phyloP scores from a whole-genome alignment of 1,140 invertebrate species.

The Leptinotarsa lineolata region DNA sequence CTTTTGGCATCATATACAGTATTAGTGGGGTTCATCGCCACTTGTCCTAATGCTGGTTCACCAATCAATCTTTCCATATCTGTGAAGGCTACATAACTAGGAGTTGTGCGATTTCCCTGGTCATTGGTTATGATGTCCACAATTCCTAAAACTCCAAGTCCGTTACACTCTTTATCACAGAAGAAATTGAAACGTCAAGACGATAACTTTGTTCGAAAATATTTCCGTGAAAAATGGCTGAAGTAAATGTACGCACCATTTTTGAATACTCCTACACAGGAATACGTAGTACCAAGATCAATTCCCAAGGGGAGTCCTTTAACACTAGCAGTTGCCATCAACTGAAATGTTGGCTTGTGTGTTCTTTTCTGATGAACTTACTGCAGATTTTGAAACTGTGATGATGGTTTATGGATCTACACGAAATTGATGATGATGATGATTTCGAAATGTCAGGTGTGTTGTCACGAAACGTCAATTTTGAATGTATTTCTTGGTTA shows the following conservation, averaged over 20 bases:
- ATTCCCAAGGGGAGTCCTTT: constrained; percentile 64
- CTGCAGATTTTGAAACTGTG: not conserved
- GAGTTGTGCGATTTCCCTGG: constrained; percentile 88
- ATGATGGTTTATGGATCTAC: not conserved
- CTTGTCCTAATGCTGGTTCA: constrained; percentile 80
- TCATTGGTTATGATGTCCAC: constrained; percentile 93
- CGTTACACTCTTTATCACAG: not conserved
- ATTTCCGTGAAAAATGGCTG: too few species aligned
- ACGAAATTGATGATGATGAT: not conserved
- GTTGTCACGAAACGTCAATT: not conserved
- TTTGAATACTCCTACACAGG: constrained; percentile 79
- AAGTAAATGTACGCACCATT: constrained; percentile 62
- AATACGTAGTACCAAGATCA: constrained; percentile 79
- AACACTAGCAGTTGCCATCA: constrained; percentile 15
- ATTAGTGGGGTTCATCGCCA: constrained; percentile 75
- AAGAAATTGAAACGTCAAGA: not conserved
- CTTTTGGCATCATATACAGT: constrained; percentile 67
- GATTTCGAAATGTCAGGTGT: not conserved
- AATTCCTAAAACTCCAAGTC: constrained; percentile 48
- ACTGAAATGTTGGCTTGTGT: not conserved
- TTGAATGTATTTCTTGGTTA: too few species aligned
- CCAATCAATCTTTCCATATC: constrained; percentile 87
- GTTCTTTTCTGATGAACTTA: not conserved
- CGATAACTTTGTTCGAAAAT: too few species aligned
- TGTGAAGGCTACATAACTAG: constrained; percentile 89